Evolutionary conservation across 2,888 invertebrate species (phyloP).

Genomic region (Epirrhoe alternata): DNA sequence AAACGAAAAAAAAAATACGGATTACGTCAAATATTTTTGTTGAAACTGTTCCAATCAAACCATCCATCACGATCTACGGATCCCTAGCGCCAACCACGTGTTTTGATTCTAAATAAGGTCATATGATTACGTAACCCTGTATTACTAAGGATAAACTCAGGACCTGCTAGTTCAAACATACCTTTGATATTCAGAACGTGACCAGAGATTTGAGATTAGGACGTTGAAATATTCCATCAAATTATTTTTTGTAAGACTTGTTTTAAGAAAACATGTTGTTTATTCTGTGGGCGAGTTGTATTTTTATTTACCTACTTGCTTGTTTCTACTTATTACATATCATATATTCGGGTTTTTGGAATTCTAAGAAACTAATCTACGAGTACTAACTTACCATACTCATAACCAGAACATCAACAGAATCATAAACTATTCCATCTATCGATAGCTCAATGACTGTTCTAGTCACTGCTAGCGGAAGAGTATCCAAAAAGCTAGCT

Average conservation of each 20-base stretch:
- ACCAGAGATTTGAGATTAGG: conserved; percentile 40
- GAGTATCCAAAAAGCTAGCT: too few relatives aligned
- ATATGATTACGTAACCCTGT: conserved; percentile 40
- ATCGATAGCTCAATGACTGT: too few relatives aligned
- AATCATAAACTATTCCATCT: too few relatives aligned
- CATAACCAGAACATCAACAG: too few relatives aligned
- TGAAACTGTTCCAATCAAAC: conserved; percentile 13
- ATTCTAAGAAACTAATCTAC: too few relatives aligned
- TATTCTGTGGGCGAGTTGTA: not conserved
- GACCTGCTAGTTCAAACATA: conserved; percentile 22
- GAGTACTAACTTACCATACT: too few relatives aligned
- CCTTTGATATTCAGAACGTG: conserved; percentile 39
- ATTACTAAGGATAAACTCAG: conserved; percentile 36
- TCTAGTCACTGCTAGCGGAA: too few relatives aligned
- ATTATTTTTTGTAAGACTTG: conserved; percentile 23
- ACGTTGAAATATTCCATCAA: conserved; percentile 27
- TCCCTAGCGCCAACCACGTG: conserved; percentile 36
- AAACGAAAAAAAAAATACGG: not conserved
- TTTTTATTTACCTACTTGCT: conserved; percentile 11
- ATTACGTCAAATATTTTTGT: not conserved
- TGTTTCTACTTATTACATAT: not conserved
- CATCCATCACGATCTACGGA: conserved; percentile 24
- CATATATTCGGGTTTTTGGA: not conserved
- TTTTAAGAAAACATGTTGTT: conserved; percentile 24
- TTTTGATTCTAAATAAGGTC: conserved; percentile 37